Conservation (phyloP, 1,140 invertebrate species). For the Phenacoccus solenopsis region DNA sequence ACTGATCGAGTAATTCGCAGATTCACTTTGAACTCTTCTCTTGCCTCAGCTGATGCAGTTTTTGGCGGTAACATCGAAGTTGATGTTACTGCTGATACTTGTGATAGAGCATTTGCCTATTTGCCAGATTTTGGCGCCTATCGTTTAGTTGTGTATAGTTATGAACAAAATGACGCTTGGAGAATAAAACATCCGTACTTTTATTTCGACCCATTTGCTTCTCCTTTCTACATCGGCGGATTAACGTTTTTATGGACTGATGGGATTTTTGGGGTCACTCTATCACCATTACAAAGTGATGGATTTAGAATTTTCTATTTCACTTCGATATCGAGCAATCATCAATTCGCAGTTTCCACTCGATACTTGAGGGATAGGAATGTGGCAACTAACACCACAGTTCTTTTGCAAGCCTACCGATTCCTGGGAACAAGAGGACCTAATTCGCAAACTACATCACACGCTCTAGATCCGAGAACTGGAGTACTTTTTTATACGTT, state of each 20-base stretch:
- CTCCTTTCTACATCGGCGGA: slow-evolving; percentile 53
- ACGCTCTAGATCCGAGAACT: slow-evolving; percentile 25
- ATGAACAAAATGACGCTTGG: slow-evolving; percentile 57
- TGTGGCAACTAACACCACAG: neutral
- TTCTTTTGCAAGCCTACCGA: neutral
- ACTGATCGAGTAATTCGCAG: slow-evolving; percentile 50
- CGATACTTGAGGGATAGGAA: slow-evolving; percentile 44
- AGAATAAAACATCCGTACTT: slow-evolving; percentile 65
- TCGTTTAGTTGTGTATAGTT: slow-evolving; percentile 59
- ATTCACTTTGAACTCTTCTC: slow-evolving; percentile 43
- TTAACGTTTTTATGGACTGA: slow-evolving; percentile 72
- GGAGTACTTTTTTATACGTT: slow-evolving; percentile 61
- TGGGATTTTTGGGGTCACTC: slow-evolving; percentile 62
- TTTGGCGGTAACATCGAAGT: slow-evolving; percentile 62
- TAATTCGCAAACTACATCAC: slow-evolving; percentile 22
- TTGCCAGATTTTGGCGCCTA: slow-evolving; percentile 58
- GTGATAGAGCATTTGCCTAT: slow-evolving; percentile 58
- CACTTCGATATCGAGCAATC: slow-evolving; percentile 57
- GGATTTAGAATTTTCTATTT: slow-evolving; percentile 59
- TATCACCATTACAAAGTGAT: slow-evolving; percentile 49
- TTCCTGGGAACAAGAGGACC: neutral
- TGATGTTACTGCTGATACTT: slow-evolving; percentile 48
- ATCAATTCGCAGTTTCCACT: slow-evolving; percentile 64
- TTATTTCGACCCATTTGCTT: slow-evolving; percentile 61
- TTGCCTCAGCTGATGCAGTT: slow-evolving; percentile 50